phyloP scores from a whole-genome alignment of 2,113 vertebrate species.

The Tachuris rubrigastra region DNA sequence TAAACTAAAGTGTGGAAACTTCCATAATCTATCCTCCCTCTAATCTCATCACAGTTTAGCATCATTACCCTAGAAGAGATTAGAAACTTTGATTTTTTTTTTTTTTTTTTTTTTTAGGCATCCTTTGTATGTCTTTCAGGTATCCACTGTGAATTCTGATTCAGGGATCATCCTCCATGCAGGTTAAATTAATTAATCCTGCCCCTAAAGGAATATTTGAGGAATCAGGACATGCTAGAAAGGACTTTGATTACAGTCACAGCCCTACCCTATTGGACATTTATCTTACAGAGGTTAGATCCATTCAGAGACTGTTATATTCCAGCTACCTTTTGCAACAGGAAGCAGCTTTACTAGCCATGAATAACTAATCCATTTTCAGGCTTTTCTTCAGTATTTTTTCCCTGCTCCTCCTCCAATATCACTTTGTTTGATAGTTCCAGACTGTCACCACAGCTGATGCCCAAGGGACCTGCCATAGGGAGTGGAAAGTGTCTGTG shows the following conservation, averaged over 20 bases:
- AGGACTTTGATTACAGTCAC: neutral
- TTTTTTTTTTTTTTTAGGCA: neutral
- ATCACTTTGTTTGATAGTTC: neutral
- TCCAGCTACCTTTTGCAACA: neutral
- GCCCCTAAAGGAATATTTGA: neutral
- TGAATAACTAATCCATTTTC: neutral
- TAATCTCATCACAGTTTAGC: neutral
- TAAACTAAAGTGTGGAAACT: neutral
- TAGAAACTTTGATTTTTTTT: neutral
- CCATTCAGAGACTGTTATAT: neutral
- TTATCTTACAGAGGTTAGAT: neutral
- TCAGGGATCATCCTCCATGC: neutral
- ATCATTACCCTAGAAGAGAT: neutral
- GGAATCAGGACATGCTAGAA: neutral
- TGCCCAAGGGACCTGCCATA: neutral
- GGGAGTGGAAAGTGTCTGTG: rapidly evolving
- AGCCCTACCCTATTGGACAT: neutral
- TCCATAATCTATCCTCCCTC: neutral
- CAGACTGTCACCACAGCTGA: neutral
- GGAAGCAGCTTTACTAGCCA: neutral
- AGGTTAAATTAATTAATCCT: neutral
- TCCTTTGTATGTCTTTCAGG: neutral
- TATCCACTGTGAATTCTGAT: neutral
- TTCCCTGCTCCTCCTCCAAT: neutral
- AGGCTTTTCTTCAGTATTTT: neutral